Evolutionary conservation across 2,888 invertebrate genomes (phyloP), one percentile per base, ranked within the genome.

Genomic region (Agriopis aurantiaria): DNA sequence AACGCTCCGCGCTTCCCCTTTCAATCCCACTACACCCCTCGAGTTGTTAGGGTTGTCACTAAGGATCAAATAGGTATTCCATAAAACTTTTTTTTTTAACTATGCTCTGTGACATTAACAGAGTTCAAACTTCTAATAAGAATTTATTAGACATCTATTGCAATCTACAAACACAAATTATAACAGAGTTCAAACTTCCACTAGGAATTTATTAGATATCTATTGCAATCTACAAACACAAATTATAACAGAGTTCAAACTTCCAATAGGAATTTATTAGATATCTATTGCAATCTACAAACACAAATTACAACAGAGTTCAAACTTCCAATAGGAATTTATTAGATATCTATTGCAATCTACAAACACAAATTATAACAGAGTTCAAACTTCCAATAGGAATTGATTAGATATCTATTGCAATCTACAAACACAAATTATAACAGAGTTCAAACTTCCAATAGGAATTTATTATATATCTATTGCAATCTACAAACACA

Each of bases 1-100:
- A n/a, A 48, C 68, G 51, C 65, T 56, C 60, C 69, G 14, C 64
- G 33, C 69, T 60, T 64, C 69, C 41, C 58, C 53, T 56, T 48
- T 40, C 43, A 52, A 53, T 12, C 46, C 14, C 46, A 43, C 45
- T 12, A 12, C 9, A 57, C 41, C 17, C 43, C n/a, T 14, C 23
- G 46, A 45, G 6, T 59, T 14, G 33, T 9, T 53, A 66, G 53
- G 66, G 59, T 60, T 66, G 59, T 17, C 66, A 60, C 59, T 8
- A 33, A 33, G 4, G 5, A 11, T 0, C 51, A 65, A 51, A 5
- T 23, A n/a, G n/a, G n/a, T n/a, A 12, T 48, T 48, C 11, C 12
- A 9, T 40, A 45, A 23, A 23, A n/a, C n/a, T n/a, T n/a, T n/a
- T n/a, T n/a, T n/a, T n/a, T n/a, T n/a, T n/a, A n/a, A n/a, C n/a